Evolutionary conservation across 2,113 vertebrate species (phyloP).

Genomic region (Hoplias malabaricus): DNA sequence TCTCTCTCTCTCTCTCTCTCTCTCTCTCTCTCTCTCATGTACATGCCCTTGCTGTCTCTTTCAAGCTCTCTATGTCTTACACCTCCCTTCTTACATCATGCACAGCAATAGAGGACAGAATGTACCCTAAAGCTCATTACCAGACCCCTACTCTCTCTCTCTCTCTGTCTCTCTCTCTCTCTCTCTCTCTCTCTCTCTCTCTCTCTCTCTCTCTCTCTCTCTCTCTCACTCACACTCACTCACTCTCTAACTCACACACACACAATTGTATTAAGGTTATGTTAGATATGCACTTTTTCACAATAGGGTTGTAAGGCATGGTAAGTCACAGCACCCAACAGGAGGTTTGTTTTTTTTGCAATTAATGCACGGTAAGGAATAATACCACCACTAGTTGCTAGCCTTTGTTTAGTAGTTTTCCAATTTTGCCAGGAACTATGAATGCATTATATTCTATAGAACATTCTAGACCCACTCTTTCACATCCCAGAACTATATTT

Average conservation of each 20-base stretch:
- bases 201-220: background rate
- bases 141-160: background rate
- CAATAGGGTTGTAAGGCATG: background rate
- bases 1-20: background rate
- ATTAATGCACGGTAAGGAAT: background rate
- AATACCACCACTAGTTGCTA: too few relatives aligned
- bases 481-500: background rate
- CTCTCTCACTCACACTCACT: background rate
- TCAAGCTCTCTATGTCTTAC: background rate
- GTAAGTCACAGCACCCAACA: background rate
- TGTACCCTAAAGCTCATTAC: background rate
- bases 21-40: background rate
- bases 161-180: slow-evolving; percentile 3
- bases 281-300: background rate
- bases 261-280: background rate
- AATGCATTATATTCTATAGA: background rate
- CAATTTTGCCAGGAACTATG: background rate
- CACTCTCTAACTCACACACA: background rate
- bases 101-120: background rate
- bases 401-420: background rate
- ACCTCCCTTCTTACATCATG: slow-evolving; percentile 24
- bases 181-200: background rate
- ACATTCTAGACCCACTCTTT: background rate
- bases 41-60: background rate
- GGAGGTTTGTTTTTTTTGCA: background rate